A percentile compares a stretch with the other conserved stretches of the same genome.
These are phyloP conservation scores for Neoascia interrupta DNA, from an alignment of 2,888 invertebrate species.

Conservation along the genomic window DNA sequence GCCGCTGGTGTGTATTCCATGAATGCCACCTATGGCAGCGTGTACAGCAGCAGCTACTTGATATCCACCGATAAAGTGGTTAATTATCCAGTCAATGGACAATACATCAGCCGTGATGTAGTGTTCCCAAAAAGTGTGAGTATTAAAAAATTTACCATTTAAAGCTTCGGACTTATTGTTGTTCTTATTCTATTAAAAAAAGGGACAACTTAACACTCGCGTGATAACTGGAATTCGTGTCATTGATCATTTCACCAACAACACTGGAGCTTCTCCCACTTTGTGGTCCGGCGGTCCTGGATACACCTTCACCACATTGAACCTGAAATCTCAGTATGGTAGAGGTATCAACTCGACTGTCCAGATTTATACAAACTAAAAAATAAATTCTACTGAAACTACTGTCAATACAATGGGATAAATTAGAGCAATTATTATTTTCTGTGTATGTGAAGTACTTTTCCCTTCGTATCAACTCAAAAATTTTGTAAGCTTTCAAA, in stretches of 20 bases:
- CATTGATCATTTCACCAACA: constrained; percentile 37
- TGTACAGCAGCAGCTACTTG: constrained; percentile 8
- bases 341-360: constrained; percentile 48
- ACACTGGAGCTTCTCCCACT: constrained; percentile 40
- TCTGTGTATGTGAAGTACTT: too few relatives aligned
- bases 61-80: constrained; percentile 26
- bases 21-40: constrained; percentile 33
- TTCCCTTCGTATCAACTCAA: too few relatives aligned
- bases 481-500: too few relatives aligned
- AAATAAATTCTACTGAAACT: background rate
- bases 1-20: constrained; percentile 21
- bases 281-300: constrained; percentile 51
- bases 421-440: too few relatives aligned
- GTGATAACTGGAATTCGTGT: constrained; percentile 39
- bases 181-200: background rate
- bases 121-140: constrained; percentile 41
- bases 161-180: background rate
- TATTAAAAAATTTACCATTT: too few relatives aligned
- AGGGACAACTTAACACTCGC: constrained; percentile 47
- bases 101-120: constrained; percentile 15
- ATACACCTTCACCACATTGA: constrained; percentile 35
- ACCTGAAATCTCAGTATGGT: constrained; percentile 34
- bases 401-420: background rate
- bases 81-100: constrained; percentile 14
- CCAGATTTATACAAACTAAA: constrained; percentile 34